Evolutionary conservation across 1,140 invertebrate genomes (phyloP), one percentile per base, ranked within the genome.

Genomic region (Heliconius congener): DNA sequence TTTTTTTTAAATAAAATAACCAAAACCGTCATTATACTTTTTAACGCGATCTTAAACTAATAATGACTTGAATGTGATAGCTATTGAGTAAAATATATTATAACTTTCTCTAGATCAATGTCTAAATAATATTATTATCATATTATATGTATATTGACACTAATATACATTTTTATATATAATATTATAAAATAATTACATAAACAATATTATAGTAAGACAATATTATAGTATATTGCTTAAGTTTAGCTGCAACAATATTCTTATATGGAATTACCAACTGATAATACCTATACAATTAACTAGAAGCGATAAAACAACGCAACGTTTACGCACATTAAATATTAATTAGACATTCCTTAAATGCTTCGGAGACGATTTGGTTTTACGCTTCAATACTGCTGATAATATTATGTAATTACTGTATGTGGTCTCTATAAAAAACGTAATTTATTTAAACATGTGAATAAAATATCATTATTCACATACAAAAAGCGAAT

Each of bases 271-370:
- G 16, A 30, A 60, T 60, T 27, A 27, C 60, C 13, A 66, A 30
- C 60, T 66, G 23, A 18, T 30, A 30, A 66, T 23, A 66, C 60
- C 23, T 66, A 16, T 66, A 66, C 60, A 66, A 27, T 66, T 66
- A 30, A 66, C 60, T 30, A 66, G 11, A 66, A 30, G 60, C 27
- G 60, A 66, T 66, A 66, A 66, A 66, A 66, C 30, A 30, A 66
- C 27, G n/a, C 11, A 30, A 2, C 60, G 60, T 66, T 30, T 66
- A 66, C 27, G 0, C 23, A 27, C 11, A 30, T 66, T 66, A 66
- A 66, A 9, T 23, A 66, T 66, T 66, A 66, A 66, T 66, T 66
- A 66, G 60, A 66, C 60, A 66, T 66, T 66, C 60, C n/a, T 66
- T 66, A n/a, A 66, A 66, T 66, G 3, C 57, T 66, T n/a, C 27